Conservation (phyloP, 2,113 vertebrate genomes). For the Copsychus sechellarum region DNA sequence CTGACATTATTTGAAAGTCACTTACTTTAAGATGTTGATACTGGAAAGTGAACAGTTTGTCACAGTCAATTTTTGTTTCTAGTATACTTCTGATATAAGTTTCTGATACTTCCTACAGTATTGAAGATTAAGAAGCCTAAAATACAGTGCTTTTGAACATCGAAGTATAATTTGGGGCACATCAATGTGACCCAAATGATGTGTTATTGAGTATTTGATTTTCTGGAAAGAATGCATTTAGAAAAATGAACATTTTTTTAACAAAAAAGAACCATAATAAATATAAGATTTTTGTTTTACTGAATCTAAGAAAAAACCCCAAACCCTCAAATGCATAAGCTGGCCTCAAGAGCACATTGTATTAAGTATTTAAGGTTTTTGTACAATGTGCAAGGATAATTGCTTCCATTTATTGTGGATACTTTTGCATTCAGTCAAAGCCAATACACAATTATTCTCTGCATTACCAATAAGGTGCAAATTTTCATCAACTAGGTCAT, state of each 20-base stretch:
- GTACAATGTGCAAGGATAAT: neutral
- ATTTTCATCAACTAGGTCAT: neutral
- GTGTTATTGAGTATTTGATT: neutral
- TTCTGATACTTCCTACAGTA: neutral
- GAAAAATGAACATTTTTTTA: neutral
- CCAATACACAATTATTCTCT: neutral
- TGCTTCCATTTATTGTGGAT: neutral
- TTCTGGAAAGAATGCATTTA: neutral
- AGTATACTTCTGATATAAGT: no score
- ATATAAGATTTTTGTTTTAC: neutral
- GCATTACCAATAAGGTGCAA: neutral
- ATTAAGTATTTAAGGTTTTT: neutral
- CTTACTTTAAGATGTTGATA: neutral
- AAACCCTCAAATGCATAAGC: neutral
- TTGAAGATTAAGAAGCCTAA: neutral
- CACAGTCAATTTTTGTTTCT: neutral
- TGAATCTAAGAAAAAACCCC: neutral
- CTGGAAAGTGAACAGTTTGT: neutral
- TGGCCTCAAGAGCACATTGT: neutral
- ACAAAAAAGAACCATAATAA: neutral
- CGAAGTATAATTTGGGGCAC: neutral
- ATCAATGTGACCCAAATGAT: neutral
- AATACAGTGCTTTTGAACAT: neutral
- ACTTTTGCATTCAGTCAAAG: neutral
- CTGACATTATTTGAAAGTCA: neutral